A percentile compares a stretch with the other conserved stretches of the same genome.
These are phyloP conservation scores for Delphinapterus leucas DNA, from an alignment of 2,113 vertebrate species.

Conservation along the genomic window DNA sequence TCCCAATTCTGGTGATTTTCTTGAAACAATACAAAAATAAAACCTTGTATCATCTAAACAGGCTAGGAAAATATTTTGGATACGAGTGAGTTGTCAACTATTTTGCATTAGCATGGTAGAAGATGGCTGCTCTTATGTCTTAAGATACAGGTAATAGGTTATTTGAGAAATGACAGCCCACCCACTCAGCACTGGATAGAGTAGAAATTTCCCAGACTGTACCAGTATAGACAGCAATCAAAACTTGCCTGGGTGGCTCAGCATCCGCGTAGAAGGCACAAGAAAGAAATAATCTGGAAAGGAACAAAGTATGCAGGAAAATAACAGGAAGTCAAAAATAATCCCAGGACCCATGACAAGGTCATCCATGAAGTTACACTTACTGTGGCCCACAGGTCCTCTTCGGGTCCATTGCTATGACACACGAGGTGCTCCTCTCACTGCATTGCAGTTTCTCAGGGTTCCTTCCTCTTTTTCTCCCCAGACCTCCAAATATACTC, in stretches of 20 bases:
- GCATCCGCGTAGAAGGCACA: neutral
- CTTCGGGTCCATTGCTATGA: neutral
- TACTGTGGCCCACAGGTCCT: neutral
- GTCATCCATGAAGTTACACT: neutral
- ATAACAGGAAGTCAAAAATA: neutral
- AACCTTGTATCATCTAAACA: neutral
- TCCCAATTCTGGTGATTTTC: neutral
- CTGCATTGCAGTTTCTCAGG: neutral
- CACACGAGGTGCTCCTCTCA: neutral
- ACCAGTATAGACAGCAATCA: neutral
- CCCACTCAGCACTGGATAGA: neutral
- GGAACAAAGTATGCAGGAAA: neutral
- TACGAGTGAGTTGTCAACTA: neutral
- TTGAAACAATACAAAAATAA: neutral
- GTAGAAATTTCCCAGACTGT: neutral
- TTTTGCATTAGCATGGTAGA: neutral
- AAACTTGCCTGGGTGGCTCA: neutral
- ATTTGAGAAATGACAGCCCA: neutral
- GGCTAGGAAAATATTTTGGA: neutral
- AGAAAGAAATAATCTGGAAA: neutral
- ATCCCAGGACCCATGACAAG: neutral
- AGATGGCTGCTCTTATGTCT: neutral
- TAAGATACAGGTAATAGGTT: neutral
- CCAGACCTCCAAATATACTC: neutral
- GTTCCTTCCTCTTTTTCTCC: neutral